Base-by-base conservation (phyloP, 1,140 invertebrate genomes). In the Limonius californicus region DNA sequence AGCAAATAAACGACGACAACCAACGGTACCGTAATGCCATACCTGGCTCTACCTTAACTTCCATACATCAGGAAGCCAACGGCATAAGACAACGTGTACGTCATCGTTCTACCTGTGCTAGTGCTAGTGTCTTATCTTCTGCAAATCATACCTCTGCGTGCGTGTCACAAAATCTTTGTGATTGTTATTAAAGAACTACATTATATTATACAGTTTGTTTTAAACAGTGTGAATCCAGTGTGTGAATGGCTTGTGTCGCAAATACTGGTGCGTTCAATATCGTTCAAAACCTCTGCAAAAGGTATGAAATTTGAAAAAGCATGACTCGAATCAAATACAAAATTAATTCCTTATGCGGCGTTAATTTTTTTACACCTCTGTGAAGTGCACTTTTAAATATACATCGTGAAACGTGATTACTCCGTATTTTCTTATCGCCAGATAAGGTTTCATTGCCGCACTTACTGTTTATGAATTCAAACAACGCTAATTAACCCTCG, bases 51-150 rank as follows among this genome's bases (percentile, higher is more conserved):
- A 50, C 45, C 43, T 45, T 45, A 45, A 14, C 16, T 50, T 50
- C 16, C 45, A 21, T 8, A 50, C 45, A 21, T 50, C 3, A 19
- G 8, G 2, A 50, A 50, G 16, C 21, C 59, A 60, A 60, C 59
- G 23, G 30, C 19, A 53, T 15, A 60, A 23, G 59, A 54, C 59
- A 19, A 60, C 59, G 59, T 60, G 47, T 21, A 50, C 45, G 45
- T 50, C 45, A 50, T 50, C 20, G 45, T 50, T 19, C 9, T 19
- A 50, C 45, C 16, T 19, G 45, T n/a, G 16, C 9, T 27, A 45
- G 42, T 18, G 2, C n/a, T n/a, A 9, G 16, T 19, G 45, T 50
- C 16, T 50, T 2, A 50, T 50, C 45, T 50, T 45, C 45, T 50
- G 45, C 16, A 50, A 50, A 50, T 18, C 8, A 19, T 2, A 50